phyloP scores from a whole-genome alignment of 2,888 invertebrate species.

The Ditylenchus weischeri region DNA sequence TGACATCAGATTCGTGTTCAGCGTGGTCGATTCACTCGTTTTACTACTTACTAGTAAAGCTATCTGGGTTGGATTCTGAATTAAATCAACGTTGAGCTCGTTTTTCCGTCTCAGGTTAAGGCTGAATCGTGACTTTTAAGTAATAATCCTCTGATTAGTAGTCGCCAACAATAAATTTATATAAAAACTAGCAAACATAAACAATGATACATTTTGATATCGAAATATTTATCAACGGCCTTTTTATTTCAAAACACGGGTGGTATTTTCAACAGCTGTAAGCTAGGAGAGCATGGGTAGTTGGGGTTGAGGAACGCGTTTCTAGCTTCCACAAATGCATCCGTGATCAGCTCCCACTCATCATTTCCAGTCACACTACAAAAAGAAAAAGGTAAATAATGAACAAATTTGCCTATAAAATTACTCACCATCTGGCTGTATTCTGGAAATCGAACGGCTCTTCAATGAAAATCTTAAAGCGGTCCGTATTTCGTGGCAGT shows the following conservation, averaged over 20 bases:
- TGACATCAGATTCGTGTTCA: no score
- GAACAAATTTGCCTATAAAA: not conserved
- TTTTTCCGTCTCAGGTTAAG: no score
- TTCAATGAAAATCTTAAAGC: slow-evolving; percentile 48
- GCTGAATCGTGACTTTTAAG: no score
- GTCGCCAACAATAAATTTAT: not conserved
- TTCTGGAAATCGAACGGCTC: slow-evolving; percentile 55
- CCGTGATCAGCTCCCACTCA: slow-evolving; percentile 13
- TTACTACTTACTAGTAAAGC: no score
- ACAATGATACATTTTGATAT: not conserved
- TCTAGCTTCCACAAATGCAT: slow-evolving; percentile 16
- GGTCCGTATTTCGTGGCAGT: slow-evolving; percentile 25
- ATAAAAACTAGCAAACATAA: not conserved
- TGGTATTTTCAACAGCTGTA: not conserved
- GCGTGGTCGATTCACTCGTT: no score
- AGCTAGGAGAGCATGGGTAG: not conserved
- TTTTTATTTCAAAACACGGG: not conserved
- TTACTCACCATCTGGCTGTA: slow-evolving; percentile 45
- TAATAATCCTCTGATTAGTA: no score
- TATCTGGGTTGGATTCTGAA: no score
- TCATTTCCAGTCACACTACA: not conserved
- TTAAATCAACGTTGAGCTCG: no score
- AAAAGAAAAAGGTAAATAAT: not conserved
- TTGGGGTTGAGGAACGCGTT: slow-evolving; percentile 16
- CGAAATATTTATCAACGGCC: not conserved